Base-by-base conservation (phyloP, 1,140 invertebrate species). In the Aethina tumida region DNA sequence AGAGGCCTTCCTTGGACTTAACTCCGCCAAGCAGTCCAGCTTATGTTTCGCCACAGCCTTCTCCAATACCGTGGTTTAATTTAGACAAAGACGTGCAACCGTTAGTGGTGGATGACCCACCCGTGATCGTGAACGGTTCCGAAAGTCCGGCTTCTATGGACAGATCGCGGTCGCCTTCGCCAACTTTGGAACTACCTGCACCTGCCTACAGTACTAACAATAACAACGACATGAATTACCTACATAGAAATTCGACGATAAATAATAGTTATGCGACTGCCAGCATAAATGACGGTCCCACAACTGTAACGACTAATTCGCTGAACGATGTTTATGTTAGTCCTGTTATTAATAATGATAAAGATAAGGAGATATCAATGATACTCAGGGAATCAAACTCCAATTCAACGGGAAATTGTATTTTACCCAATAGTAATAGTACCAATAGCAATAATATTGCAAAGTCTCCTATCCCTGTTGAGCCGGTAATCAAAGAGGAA, bases 1-100 rank as follows among this genome's bases (percentile, higher is more conserved):
- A 69, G 6, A 69, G 69, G 49, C 69, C 66, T 2, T 59, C 43
- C 29, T 26, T 33, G n/a, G 41, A 52, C 13, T 31, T 37, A 6
- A 28, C 39, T 28, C 44, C 44, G 8, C 47, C 45, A 10, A 39
- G 39, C 33, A 59, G 44, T 52, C 53, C 55, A 8, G 39, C 46
- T 15, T n/a, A n/a, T n/a, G 25, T 27, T 27, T 49, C 51, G 5
- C 50, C 51, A 7, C 43, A 43, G 21, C 45, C 56, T 7, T 63
- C 60, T 4, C 50, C 59, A 6, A 43, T 61, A 51, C 56, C 52
- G 40, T 56, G 53, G 57, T 56, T 41, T 1, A 3, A 3, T 32
- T 36, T 13, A 9, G 33, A 27, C 28, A 25, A 25, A 22, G 5
- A 19, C 35, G 18, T 33, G 19, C 6, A 55, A 17, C 25, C 52